Conservation (phyloP, 2,113 vertebrate species). For the Centrocercus urophasianus region DNA sequence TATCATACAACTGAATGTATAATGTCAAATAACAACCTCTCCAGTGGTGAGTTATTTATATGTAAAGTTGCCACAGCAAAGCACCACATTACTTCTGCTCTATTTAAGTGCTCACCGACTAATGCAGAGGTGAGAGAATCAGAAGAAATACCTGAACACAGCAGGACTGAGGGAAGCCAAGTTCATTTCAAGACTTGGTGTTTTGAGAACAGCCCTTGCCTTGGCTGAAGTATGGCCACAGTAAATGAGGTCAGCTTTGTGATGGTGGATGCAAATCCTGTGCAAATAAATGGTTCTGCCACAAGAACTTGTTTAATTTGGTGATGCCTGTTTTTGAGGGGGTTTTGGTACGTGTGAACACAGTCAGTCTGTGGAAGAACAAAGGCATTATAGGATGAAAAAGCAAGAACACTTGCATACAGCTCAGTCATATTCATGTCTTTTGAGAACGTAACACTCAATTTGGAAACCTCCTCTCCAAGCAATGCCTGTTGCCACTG, state of each 20-base stretch:
- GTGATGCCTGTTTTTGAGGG: not conserved
- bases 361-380: not conserved
- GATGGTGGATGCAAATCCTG: not conserved
- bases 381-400: not conserved
- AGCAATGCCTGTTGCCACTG: not conserved
- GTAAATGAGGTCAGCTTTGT: not conserved
- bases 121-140: not conserved
- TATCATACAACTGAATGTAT: not conserved
- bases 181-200: not conserved
- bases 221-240: not conserved
- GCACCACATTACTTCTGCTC: conserved; percentile 12
- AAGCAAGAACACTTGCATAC: not conserved
- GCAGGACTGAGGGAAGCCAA: not conserved
- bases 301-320: not conserved
- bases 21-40: not conserved
- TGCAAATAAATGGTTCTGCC: not conserved
- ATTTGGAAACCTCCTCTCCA: not conserved
- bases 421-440: not conserved
- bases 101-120: not conserved
- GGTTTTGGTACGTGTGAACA: not conserved
- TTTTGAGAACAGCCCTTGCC: not conserved
- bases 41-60: not conserved
- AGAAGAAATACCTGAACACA: not conserved
- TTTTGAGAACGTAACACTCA: not conserved
- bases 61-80: conserved; percentile 12